Base-by-base conservation (phyloP, 1,140 invertebrate species). In the Drosophila nigrodunni region DNA sequence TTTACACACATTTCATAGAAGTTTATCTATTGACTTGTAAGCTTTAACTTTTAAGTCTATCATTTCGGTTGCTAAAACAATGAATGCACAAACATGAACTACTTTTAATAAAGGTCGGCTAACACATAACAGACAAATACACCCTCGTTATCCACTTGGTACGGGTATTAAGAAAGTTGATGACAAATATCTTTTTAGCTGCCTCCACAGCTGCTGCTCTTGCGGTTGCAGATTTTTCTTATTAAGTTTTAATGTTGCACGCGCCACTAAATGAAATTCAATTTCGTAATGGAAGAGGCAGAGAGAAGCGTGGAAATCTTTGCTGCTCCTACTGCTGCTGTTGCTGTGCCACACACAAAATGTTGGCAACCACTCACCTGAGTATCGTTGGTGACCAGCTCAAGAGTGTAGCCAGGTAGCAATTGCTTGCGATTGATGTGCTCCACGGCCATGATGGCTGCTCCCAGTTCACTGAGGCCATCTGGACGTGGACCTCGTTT, bases 331-430 rank as follows among this genome's bases (percentile, higher is more conserved):
- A 43, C 13, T 35, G 25, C n/a, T 30, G 50, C 39, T 11, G 0
- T 9, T 35, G 8, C 50, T 8, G 6, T 7, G 18, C 9, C 41
- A 13, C n/a, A 43, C 4, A 30, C 25, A 30, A 30, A 30, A 21
- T 10, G 50, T 34, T n/a, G 2, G 8, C 39, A 6, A 2, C 21
- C 5, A 88, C 92, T 93, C 93, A 97, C 97, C 95, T 96, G 95
- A 1, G 96, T 97, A 82, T 97, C 96, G 83, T 97, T 97, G 80
- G 95, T 95, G 71, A 96, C 93, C 50, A 97, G 94, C 66, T 95
- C 94, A 37, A 97, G 93, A 35, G 93, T 94, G 83, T 97, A 97
- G 21, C 95, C 96, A 0, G 95, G 94, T 18, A 97, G 93, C 54
- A 97, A 80, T 7, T 93, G 92, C 76, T 94, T 94, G 60, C 94